Base-by-base conservation (phyloP, 2,113 vertebrate species). In the Anolis carolinensis region DNA sequence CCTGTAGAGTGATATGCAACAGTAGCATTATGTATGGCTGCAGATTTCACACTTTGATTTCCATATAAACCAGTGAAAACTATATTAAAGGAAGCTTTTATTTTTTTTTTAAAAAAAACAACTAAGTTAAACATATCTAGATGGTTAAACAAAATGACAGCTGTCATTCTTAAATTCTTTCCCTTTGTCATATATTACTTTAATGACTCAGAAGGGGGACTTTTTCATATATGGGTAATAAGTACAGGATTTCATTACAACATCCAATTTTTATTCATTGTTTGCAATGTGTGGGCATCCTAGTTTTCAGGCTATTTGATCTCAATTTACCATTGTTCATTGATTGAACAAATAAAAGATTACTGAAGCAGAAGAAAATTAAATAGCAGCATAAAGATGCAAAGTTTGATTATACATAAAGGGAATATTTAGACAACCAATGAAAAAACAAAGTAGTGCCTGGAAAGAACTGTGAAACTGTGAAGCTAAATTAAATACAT, bases 231-330 rank as follows among this genome's bases (percentile, higher is more conserved):
- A 20, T 67, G 39, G 81, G 59, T 50, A 32, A 81, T 65, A 55
- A 85, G 63, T 85, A 59, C 75, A 85, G 44, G 65, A 55, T 79
- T n/a, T 50, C 55, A 75, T 86, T 81, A 75, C n/a, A 21, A 30
- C 23, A 67, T 74, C 72, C 67, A 34, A 75, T 74, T 75, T 86
- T 34, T 21, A 86, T 52, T 86, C 79, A 36, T 5, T 21, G 30
- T 67, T 75, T 75, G n/a, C 85, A 81, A 52, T 36, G 67, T 86
- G 71, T 75, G n/a, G 34, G 7, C 5, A 5, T 71, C 21, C 30
- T 77, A 34, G 14, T 34, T 72, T 86, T 34, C 52, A 62, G n/a
- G 62, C 30, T 44, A 50, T 75, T 65, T 74, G 21, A 9, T 65
- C 44, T 75, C 30, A 27, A 63, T 81, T 20, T 81, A 67, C 62